A percentile compares a stretch with the other conserved stretches of the same genome.
Evolutionary conservation across 2,888 invertebrate species (phyloP).

Genomic region (Xylocampa areola): DNA sequence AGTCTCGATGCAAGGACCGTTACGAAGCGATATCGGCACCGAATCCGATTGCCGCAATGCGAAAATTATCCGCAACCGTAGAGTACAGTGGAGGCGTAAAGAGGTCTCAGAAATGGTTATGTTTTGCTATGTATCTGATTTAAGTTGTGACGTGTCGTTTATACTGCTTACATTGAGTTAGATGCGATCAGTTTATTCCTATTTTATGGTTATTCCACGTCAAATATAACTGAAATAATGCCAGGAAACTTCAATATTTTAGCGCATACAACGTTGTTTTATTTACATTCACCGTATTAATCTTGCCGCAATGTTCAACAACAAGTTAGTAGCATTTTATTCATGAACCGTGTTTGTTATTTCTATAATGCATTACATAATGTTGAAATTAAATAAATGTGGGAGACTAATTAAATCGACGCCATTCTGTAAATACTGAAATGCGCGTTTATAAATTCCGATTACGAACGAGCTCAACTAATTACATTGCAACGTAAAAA

Average conservation of each 20-base stretch:
- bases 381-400: constrained; percentile 27
- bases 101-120: constrained; percentile 82
- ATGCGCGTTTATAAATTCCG: constrained; percentile 37
- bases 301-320: constrained; percentile 19
- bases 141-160: constrained; percentile 82
- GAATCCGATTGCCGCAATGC: constrained; percentile 85
- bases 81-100: constrained; percentile 82
- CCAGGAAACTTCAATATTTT: constrained; percentile 49
- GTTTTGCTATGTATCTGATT: constrained; percentile 87
- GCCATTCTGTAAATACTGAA: constrained; percentile 34
- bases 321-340: constrained; percentile 41
- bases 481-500: constrained; percentile 16
- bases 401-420: constrained; percentile 44
- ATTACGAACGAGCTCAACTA: constrained; percentile 33
- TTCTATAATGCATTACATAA: constrained; percentile 30
- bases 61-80: constrained; percentile 83
- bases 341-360: constrained; percentile 38
- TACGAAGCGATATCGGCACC: constrained; percentile 81
- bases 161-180: constrained; percentile 77
- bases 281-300: constrained; percentile 31
- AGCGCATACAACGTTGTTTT: constrained; percentile 48
- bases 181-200: constrained; percentile 81
- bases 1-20: constrained; percentile 82
- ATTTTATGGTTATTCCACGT: constrained; percentile 73
- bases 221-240: constrained; percentile 64